Evolutionary conservation across 1,140 invertebrate species (phyloP).

Genomic region (Aphelinus certus): DNA sequence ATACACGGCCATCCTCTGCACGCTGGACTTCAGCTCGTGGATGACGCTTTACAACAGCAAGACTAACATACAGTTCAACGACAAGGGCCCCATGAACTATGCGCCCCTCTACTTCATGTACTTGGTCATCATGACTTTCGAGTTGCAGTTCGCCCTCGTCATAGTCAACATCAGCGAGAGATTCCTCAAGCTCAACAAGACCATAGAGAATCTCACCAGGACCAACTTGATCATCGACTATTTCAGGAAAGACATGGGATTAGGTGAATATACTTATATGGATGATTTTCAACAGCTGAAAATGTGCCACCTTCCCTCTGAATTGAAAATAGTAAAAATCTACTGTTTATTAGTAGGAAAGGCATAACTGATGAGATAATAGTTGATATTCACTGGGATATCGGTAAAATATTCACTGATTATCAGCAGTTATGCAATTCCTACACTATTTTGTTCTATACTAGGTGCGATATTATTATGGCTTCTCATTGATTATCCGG

Average conservation of each 20-base stretch:
- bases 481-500: too few relatives aligned
- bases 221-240: slow-evolving; percentile 44
- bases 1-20: slow-evolving; percentile 49
- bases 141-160: slow-evolving; percentile 58
- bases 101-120: slow-evolving; percentile 60
- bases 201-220: slow-evolving; percentile 52
- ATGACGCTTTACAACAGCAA: slow-evolving; percentile 44
- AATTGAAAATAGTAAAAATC: too few relatives aligned
- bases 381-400: too few relatives aligned
- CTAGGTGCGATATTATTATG: too few relatives aligned
- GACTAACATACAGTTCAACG: slow-evolving; percentile 39
- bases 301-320: too few relatives aligned
- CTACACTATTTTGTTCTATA: too few relatives aligned
- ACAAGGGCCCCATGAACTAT: slow-evolving; percentile 61
- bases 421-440: too few relatives aligned
- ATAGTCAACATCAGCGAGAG: slow-evolving; percentile 56
- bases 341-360: too few relatives aligned
- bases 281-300: too few relatives aligned
- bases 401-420: too few relatives aligned
- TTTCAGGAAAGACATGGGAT: slow-evolving; percentile 50
- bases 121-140: slow-evolving; percentile 54
- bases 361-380: too few relatives aligned
- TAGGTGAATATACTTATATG: slow-evolving; percentile 44
- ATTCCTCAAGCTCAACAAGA: slow-evolving; percentile 56
- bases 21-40: slow-evolving; percentile 55